A percentile compares a stretch with the other conserved stretches of the same genome.
These are phyloP conservation scores for Clusia tigrina DNA, from an alignment of 2,888 invertebrate genomes.

Conservation along the genomic window DNA sequence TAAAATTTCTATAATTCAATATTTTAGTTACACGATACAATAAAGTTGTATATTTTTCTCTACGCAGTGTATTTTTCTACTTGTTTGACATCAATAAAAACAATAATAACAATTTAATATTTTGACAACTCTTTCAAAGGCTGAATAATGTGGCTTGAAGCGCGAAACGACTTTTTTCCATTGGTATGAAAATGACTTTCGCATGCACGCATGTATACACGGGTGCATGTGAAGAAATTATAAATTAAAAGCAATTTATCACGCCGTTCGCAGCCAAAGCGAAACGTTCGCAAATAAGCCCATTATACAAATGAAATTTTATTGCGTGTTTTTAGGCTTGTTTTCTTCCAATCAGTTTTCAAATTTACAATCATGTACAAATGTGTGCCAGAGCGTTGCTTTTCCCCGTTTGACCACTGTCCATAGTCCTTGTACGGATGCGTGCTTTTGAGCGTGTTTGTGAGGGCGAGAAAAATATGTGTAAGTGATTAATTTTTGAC, in stretches of 20 bases:
- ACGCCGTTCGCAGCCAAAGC: not conserved
- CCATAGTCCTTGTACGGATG: not conserved
- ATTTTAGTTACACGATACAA: no score
- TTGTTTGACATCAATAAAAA: slow-evolving; percentile 1
- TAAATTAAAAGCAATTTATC: slow-evolving; percentile 7
- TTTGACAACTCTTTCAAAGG: no score
- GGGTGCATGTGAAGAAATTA: no score
- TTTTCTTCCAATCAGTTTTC: not conserved
- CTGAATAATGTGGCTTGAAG: no score
- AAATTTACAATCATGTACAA: slow-evolving; percentile 1
- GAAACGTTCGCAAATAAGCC: slow-evolving; percentile 50
- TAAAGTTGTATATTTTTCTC: no score
- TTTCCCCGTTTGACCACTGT: not conserved
- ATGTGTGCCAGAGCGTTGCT: not conserved
- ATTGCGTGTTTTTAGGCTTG: slow-evolving; percentile 53
- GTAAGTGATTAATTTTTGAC: slow-evolving; percentile 59
- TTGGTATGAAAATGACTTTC: no score
- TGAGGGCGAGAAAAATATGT: slow-evolving; percentile 36
- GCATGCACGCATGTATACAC: no score
- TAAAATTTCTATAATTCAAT: no score
- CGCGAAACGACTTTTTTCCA: no score
- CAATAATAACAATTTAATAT: not conserved
- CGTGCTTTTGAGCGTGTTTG: not conserved
- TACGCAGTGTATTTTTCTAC: no score
- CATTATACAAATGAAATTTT: slow-evolving; percentile 57